These are phyloP conservation scores for Tachysurus vachellii DNA, from an alignment of 2,113 vertebrate genomes.

Conservation along the genomic window DNA sequence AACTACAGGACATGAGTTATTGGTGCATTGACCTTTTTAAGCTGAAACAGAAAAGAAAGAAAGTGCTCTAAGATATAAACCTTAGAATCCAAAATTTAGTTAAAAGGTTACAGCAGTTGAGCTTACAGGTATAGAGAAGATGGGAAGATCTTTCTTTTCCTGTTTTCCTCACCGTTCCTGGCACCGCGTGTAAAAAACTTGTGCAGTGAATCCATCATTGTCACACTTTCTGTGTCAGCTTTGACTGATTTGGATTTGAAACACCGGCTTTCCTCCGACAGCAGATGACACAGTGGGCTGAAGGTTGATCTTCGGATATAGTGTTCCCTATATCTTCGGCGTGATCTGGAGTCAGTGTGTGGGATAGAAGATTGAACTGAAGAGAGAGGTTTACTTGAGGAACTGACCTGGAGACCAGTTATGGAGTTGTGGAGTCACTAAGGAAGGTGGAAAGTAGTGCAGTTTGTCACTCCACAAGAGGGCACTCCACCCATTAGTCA, in stretches of 20 bases:
- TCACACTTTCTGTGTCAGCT: background rate
- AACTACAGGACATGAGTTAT: conserved; percentile 3
- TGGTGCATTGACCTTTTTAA: conserved; percentile 2
- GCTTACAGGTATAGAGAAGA: background rate
- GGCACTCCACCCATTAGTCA: conserved; percentile 54
- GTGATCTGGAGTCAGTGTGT: background rate
- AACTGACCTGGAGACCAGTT: background rate
- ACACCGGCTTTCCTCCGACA: background rate
- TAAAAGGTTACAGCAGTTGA: background rate
- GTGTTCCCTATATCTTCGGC: background rate
- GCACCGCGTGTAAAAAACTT: background rate
- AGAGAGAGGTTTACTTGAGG: background rate
- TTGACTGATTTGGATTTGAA: conserved; percentile 3
- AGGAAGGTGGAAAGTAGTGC: background rate
- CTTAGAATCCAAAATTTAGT: background rate
- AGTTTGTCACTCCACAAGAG: conserved; percentile 54
- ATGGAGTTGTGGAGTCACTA: background rate
- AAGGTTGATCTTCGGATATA: background rate
- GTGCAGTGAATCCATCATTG: background rate
- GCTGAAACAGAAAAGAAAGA: background rate
- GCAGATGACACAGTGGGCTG: background rate
- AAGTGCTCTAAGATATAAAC: background rate
- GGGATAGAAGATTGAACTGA: background rate
- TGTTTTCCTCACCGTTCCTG: background rate
- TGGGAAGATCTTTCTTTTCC: background rate